Base-by-base conservation (phyloP, 1,140 invertebrate genomes). In the Drosophila littoralis region DNA sequence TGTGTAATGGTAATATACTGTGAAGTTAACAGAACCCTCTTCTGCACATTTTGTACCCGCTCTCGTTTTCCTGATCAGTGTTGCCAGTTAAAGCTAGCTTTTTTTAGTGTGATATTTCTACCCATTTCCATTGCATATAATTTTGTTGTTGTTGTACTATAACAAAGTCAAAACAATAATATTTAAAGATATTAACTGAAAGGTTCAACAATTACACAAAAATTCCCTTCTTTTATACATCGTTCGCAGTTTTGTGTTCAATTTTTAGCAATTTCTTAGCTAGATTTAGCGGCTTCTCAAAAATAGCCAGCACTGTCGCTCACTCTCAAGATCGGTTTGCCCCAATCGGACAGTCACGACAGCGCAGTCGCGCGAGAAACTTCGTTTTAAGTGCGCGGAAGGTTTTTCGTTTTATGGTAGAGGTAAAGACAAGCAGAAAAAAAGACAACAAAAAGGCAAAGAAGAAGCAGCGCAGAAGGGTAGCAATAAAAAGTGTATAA, bases 301-400 rank as follows among this genome's bases (percentile, higher is more conserved):
- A 12, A 17, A 1, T 15, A 32, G 17, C 1, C 38, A 51, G 15
- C 57, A 45, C 45, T 73, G 40, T 8, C 65, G 65, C 57, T 69
- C 32, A 40, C 36, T 33, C 28, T 28, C 7, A 74, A 58, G 63
- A 73, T 71, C 73, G 68, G 52, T 59, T 65, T 71, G 57, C 35
- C 58, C 59, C 75, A 77, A 72, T 63, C 57, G 60, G 58, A 67
- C 73, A 78, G 76, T 79, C 76, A 79, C 73, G 67, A 79, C 40
- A 79, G 76, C 76, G 76, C 76, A 75, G 76, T 43, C 76, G 76
- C 73, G 73, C 66, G 74, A 70, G 57, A 51, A 79, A 79, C 76
- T 66, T 75, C 50, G 72, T 43, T 65, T 57, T 65, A 60, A 63
- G 67, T 75, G 51, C 72, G 72, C 72, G 76, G 65, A 75, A 55